These are phyloP conservation scores for Callorhinus ursinus DNA, from an alignment of 2,113 vertebrate genomes.

Conservation along the genomic window DNA sequence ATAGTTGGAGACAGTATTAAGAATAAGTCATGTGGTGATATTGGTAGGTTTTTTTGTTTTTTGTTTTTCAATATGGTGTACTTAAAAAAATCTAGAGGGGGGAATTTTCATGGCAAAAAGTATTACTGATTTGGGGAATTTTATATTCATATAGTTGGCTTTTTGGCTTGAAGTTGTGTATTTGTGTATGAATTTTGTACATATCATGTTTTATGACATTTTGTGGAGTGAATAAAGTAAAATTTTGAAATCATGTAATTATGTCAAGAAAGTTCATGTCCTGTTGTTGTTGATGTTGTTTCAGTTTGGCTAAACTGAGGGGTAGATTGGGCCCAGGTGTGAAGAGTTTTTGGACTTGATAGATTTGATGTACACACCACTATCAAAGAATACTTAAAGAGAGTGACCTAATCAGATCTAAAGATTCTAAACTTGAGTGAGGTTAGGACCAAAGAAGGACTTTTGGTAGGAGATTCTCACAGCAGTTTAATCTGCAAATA, in stretches of 20 bases:
- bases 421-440: background rate
- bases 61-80: background rate
- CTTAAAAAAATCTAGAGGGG: background rate
- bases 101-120: conserved; percentile 22
- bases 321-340: background rate
- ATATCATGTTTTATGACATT: background rate
- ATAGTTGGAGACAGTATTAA: conserved; percentile 16
- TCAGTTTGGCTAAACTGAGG: background rate
- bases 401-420: background rate
- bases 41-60: background rate
- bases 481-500: background rate
- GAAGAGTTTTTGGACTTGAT: background rate
- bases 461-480: background rate
- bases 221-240: conserved; percentile 43
- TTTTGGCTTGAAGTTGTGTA: conserved; percentile 39
- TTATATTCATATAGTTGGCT: conserved; percentile 22
- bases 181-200: conserved; percentile 11
- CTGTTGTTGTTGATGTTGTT: background rate
- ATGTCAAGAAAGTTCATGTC: background rate
- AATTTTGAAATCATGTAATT: conserved; percentile 42
- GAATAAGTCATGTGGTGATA: background rate
- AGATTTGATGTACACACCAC: background rate
- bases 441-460: background rate
- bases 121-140: conserved; percentile 8
- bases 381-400: background rate